A percentile compares a stretch with the other conserved stretches of the same genome.
phyloP scores from a whole-genome alignment of 1,140 invertebrate species.

The Cherax destructor region DNA sequence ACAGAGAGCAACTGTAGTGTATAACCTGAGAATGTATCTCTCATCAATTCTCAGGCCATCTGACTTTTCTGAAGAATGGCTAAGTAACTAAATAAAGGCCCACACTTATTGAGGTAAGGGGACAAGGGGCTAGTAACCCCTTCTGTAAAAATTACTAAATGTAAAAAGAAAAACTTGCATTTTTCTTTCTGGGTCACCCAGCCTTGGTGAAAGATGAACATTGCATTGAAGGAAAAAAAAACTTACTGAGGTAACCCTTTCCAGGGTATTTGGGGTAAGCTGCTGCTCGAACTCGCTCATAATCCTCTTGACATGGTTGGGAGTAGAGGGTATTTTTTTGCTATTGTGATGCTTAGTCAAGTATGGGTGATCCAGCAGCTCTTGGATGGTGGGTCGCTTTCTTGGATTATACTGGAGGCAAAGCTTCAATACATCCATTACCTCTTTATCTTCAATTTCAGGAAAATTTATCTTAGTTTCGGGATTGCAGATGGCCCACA shows the following conservation, averaged over 20 bases:
- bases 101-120: too few relatives aligned
- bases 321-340: not conserved
- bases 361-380: slow-evolving; percentile 84
- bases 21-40: too few relatives aligned
- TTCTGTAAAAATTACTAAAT: too few relatives aligned
- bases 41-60: too few relatives aligned
- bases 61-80: too few relatives aligned
- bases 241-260: not conserved
- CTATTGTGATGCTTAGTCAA: slow-evolving; percentile 71
- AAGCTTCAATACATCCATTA: slow-evolving; percentile 80
- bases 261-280: not conserved
- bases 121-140: too few relatives aligned
- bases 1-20: too few relatives aligned
- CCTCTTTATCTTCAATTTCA: slow-evolving; percentile 75
- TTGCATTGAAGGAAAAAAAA: not conserved
- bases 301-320: not conserved
- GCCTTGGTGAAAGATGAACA: too few relatives aligned
- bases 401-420: slow-evolving; percentile 85
- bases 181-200: too few relatives aligned
- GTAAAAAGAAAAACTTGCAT: too few relatives aligned
- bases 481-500: slow-evolving; percentile 88
- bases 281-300: not conserved
- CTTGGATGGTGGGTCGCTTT: slow-evolving; percentile 82
- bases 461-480: slow-evolving; percentile 86
- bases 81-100: too few relatives aligned